Conservation (phyloP, 2,797 vertebrate species). For the Paramormyrops hopkinsi region DNA sequence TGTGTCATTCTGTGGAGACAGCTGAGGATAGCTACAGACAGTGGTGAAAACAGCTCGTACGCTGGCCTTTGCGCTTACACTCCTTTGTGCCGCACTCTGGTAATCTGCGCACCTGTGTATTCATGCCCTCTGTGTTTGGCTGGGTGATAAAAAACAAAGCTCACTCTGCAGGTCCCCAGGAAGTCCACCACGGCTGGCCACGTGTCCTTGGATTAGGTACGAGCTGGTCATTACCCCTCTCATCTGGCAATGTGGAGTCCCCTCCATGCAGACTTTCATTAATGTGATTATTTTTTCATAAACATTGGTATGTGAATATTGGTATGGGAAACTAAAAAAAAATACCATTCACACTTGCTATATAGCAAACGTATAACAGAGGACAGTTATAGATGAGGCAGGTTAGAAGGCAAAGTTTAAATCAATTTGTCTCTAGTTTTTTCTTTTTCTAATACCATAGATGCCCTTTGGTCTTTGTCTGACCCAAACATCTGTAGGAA, state of each 20-base stretch:
- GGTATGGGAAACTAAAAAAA: neutral
- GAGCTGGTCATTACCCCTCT: neutral
- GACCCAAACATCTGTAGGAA: neutral
- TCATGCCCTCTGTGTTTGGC: neutral
- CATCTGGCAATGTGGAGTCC: neutral
- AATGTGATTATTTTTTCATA: neutral
- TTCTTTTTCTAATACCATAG: neutral
- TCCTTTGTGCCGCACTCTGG: neutral
- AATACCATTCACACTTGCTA: neutral
- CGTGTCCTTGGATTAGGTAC: neutral
- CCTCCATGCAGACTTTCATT: neutral
- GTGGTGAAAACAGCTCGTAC: neutral
- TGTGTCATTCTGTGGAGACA: neutral
- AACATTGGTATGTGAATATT: neutral
- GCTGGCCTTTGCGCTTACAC: neutral
- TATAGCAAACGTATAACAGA: neutral
- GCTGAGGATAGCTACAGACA: neutral
- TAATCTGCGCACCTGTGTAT: neutral
- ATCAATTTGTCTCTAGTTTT: neutral
- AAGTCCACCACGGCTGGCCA: neutral
- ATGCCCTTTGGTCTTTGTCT: neutral
- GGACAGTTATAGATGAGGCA: neutral
- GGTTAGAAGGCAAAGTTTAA: neutral
- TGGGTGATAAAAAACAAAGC: neutral
- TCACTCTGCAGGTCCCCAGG: neutral